Evolutionary conservation across 1,140 invertebrate species (phyloP).

Genomic region (Saccostrea glomerata): DNA sequence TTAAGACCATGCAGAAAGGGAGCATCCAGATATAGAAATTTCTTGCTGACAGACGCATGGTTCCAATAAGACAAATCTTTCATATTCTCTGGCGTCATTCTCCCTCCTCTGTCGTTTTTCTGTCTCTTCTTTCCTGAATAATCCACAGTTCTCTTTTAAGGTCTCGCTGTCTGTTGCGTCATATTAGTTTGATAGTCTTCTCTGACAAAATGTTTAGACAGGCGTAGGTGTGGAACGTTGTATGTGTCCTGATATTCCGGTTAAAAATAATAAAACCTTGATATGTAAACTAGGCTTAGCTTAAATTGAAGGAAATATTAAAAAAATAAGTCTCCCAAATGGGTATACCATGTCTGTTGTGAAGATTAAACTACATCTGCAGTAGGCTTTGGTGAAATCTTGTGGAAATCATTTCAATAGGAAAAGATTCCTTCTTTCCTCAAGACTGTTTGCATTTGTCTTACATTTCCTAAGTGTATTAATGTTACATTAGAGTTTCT

Average conservation of each 20-base stretch:
- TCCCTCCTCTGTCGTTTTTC: background rate
- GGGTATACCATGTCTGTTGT: background rate
- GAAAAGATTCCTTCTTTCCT: background rate
- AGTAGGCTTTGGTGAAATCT: background rate
- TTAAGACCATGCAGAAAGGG: background rate
- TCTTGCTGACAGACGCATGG: background rate
- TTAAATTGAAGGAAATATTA: too few relatives aligned
- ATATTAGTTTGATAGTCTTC: slow-evolving; percentile 1
- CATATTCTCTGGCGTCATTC: background rate
- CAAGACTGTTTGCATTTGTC: background rate
- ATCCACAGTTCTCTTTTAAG: background rate
- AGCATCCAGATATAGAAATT: background rate
- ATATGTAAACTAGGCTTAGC: background rate
- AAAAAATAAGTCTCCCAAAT: background rate
- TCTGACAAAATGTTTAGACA: slow-evolving; percentile 7
- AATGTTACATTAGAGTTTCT: background rate
- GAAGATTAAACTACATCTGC: background rate
- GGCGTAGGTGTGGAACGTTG: slow-evolving; percentile 8
- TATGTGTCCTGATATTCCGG: background rate
- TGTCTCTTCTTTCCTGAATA: background rate
- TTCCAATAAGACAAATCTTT: slow-evolving; percentile 1
- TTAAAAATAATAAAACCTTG: background rate
- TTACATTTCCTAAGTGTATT: background rate
- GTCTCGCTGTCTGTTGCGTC: background rate
- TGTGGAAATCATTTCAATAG: background rate